Conservation (phyloP, 2,113 vertebrate species). For the Suncus etruscus region DNA sequence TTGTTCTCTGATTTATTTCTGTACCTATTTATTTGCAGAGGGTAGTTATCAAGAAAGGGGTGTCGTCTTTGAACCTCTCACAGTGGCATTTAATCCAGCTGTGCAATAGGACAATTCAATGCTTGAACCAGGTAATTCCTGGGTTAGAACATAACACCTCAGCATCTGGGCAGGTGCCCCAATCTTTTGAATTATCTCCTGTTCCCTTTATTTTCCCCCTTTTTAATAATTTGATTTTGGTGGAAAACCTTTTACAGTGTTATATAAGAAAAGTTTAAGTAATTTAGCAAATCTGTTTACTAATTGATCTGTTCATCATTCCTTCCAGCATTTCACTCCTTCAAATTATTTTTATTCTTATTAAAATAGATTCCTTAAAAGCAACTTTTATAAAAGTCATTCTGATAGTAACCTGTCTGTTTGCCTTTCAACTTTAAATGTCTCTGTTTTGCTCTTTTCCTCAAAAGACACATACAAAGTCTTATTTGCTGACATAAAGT, state of each 20-base stretch:
- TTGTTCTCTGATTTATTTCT: too few relatives aligned
- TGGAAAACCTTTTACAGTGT: too few relatives aligned
- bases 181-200: too few relatives aligned
- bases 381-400: background rate
- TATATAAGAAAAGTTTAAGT: background rate
- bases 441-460: background rate
- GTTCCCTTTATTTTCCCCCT: too few relatives aligned
- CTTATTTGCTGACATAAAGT: background rate
- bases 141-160: too few relatives aligned
- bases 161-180: too few relatives aligned
- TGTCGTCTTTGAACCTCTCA: too few relatives aligned
- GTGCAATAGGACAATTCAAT: too few relatives aligned
- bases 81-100: too few relatives aligned
- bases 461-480: background rate
- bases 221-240: background rate
- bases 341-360: background rate
- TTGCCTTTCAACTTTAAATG: background rate
- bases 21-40: too few relatives aligned
- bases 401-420: background rate
- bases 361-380: constrained; percentile 20
- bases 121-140: too few relatives aligned
- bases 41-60: too few relatives aligned
- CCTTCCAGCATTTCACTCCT: background rate
- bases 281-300: background rate
- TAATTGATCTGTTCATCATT: background rate